phyloP scores from a whole-genome alignment of 2,113 vertebrate genomes.

The Platichthys stellatus region DNA sequence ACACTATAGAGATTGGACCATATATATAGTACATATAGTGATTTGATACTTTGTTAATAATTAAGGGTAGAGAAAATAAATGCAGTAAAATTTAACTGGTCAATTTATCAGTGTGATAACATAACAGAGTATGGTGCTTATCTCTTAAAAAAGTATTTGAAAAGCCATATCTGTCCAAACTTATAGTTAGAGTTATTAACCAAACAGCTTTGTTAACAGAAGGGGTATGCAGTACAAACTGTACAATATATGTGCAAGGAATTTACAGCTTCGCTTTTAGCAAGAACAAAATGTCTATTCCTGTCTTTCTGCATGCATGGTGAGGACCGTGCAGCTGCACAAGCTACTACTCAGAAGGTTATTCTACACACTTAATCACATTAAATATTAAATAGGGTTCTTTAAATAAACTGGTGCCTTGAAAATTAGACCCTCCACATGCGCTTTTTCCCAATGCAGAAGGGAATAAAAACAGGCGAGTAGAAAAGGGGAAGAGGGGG shows the following conservation, averaged over 20 bases:
- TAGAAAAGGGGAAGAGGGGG: background rate
- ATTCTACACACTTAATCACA: conserved; percentile 59
- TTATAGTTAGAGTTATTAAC: too few species aligned
- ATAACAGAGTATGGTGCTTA: too few species aligned
- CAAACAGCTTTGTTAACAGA: too few species aligned
- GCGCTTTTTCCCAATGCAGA: conserved; percentile 21
- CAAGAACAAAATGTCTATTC: background rate
- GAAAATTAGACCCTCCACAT: conserved; percentile 48
- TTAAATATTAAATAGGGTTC: conserved; percentile 65
- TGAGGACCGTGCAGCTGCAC: background rate
- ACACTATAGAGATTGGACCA: too few species aligned
- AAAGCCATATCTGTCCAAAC: too few species aligned
- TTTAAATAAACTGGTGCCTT: conserved; percentile 63
- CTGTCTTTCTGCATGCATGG: background rate
- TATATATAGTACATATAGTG: too few species aligned
- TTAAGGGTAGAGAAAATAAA: too few species aligned
- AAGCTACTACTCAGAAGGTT: conserved; percentile 61
- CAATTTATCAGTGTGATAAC: too few species aligned
- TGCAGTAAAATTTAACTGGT: too few species aligned
- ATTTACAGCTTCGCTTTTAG: background rate
- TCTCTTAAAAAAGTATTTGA: too few species aligned
- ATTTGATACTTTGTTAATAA: too few species aligned
- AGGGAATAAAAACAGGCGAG: background rate
- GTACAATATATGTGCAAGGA: background rate
- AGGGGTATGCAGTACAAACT: background rate